Conservation (phyloP, 2,888 invertebrate genomes). For the Platycheirus albimanus region DNA sequence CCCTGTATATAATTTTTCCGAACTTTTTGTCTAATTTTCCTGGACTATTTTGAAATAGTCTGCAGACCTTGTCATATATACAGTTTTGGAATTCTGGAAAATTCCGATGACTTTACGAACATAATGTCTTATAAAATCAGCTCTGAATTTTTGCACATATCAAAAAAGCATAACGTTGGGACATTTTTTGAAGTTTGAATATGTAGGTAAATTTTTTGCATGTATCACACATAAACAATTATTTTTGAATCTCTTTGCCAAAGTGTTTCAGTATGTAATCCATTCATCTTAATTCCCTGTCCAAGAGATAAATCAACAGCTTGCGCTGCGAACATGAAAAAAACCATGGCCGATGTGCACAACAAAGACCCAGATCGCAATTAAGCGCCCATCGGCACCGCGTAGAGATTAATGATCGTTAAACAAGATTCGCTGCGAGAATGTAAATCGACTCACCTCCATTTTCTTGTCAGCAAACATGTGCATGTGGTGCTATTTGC, state of each 20-base stretch:
- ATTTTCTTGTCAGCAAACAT: constrained; percentile 52
- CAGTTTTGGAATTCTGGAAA: too few species aligned
- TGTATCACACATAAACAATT: constrained; percentile 41
- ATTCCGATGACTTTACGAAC: too few species aligned
- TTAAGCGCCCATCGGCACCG: constrained; percentile 75
- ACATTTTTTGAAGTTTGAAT: too few species aligned
- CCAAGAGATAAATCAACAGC: constrained; percentile 69
- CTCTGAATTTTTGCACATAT: too few species aligned
- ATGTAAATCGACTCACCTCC: constrained; percentile 71
- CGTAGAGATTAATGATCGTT: constrained; percentile 77
- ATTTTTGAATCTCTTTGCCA: constrained; percentile 27
- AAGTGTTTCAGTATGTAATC: constrained; percentile 55
- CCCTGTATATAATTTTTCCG: too few species aligned
- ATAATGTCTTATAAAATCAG: too few species aligned
- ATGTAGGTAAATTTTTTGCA: too few species aligned
- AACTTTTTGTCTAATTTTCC: too few species aligned
- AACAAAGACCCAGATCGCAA: constrained; percentile 23
- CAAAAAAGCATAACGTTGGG: too few species aligned
- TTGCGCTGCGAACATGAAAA: constrained; percentile 1
- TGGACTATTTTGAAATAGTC: too few species aligned
- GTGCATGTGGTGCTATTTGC: constrained; percentile 58
- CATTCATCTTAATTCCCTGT: constrained; percentile 70
- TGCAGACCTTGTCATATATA: too few species aligned
- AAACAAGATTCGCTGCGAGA: constrained; percentile 76
- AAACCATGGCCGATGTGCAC: constrained; percentile 1